These are phyloP conservation scores for Tipula lateralis DNA, from an alignment of 2,888 invertebrate species.

Conservation along the genomic window DNA sequence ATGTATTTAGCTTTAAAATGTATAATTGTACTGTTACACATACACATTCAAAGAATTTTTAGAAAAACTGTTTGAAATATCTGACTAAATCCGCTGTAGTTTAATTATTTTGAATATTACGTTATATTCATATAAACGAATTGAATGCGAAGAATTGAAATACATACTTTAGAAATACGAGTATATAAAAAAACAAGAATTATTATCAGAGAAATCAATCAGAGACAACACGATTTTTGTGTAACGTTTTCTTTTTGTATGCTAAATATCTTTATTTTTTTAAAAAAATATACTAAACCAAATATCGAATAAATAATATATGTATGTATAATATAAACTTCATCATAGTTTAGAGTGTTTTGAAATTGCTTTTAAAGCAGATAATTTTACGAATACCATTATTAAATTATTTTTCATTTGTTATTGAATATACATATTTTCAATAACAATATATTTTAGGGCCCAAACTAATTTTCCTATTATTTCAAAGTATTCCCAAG, in stretches of 20 bases:
- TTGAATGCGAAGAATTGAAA: slow-evolving; percentile 20
- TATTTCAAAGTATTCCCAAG: no score
- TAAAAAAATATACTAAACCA: background rate
- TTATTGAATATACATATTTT: no score
- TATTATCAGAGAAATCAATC: slow-evolving; percentile 32
- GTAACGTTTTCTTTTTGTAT: slow-evolving; percentile 30
- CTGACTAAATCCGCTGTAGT: background rate
- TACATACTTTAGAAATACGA: slow-evolving; percentile 28
- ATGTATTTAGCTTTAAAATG: background rate
- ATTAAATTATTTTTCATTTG: background rate
- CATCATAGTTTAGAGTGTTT: background rate
- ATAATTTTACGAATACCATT: background rate
- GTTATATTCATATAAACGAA: slow-evolving; percentile 7
- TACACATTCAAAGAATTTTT: background rate
- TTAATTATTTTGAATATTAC: background rate
- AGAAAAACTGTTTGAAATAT: background rate
- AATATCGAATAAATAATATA: no score
- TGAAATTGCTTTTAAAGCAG: background rate
- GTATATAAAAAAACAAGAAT: slow-evolving; percentile 28
- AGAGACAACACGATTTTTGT: slow-evolving; percentile 30
- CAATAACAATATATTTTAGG: no score
- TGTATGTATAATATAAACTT: background rate
- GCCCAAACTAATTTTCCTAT: no score
- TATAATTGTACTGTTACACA: background rate
- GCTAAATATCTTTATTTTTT: slow-evolving; percentile 25